Percentiles rank a stretch among this genome's conserved stretches.
phyloP scores from a whole-genome alignment of 2,888 invertebrate genomes.

The Rugalucina vietnamica region DNA sequence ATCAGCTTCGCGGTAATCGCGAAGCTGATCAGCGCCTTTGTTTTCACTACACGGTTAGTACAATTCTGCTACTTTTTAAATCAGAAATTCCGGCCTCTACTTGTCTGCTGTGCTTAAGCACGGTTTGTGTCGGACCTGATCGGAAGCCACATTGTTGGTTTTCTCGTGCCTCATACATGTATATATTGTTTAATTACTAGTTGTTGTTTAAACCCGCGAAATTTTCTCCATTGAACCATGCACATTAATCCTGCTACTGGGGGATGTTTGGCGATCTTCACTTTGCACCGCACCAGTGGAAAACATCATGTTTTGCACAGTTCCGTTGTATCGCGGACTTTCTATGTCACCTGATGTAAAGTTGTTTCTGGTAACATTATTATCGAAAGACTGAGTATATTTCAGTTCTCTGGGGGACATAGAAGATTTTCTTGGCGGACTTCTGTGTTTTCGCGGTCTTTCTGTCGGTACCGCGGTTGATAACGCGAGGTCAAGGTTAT shows the following conservation, averaged over 20 bases:
- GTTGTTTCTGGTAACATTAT: constrained; percentile 26
- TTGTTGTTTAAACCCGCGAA: constrained; percentile 44
- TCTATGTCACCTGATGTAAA: not conserved
- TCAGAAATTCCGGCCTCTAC: not conserved
- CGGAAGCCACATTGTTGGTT: not conserved
- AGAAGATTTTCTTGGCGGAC: constrained; percentile 34
- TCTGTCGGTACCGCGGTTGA: constrained; percentile 45
- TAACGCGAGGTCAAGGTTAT: constrained; percentile 37
- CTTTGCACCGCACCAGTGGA: not conserved
- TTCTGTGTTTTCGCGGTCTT: constrained; percentile 37
- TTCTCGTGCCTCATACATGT: too few relatives aligned
- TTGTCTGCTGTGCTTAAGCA: not conserved
- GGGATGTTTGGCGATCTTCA: constrained; percentile 13
- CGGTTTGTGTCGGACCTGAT: not conserved
- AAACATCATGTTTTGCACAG: constrained; percentile 4
- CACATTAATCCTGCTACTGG: constrained; percentile 28
- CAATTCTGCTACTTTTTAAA: not conserved
- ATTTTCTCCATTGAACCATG: constrained; percentile 59
- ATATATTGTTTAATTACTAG: too few relatives aligned
- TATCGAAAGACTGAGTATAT: constrained; percentile 4
- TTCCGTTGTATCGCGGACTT: constrained; percentile 28
- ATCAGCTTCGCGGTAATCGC: too few relatives aligned
- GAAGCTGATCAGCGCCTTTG: not conserved
- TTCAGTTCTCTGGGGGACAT: constrained; percentile 47
- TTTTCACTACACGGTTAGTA: not conserved